phyloP scores from a whole-genome alignment of 2,888 invertebrate genomes.

The Plemyria rubiginata region DNA sequence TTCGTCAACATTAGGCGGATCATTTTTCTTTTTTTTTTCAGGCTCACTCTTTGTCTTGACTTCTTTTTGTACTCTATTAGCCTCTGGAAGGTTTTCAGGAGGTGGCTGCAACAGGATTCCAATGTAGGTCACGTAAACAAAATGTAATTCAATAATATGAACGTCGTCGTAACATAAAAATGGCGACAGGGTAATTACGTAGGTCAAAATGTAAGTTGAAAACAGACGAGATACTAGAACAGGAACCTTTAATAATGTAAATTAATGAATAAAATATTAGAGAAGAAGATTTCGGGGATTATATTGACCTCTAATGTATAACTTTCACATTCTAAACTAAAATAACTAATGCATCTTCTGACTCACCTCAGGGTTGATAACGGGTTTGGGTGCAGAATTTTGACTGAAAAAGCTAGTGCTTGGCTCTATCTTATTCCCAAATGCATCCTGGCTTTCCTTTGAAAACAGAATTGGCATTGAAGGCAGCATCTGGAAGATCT shows the following conservation, averaged over 20 bases:
- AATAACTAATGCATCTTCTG: constrained; percentile 44
- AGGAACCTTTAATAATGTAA: constrained; percentile 1
- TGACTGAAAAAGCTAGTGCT: constrained; percentile 73
- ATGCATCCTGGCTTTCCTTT: constrained; percentile 80
- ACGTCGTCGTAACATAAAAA: constrained; percentile 48
- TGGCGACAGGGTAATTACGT: constrained; percentile 55
- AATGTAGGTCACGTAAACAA: constrained; percentile 49
- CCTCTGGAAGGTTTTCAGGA: constrained; percentile 48
- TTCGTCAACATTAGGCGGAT: constrained; percentile 59
- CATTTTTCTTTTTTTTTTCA: constrained; percentile 62
- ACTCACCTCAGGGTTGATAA: constrained; percentile 69
- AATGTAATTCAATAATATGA: constrained; percentile 40
- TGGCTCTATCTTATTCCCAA: constrained; percentile 76
- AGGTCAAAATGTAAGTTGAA: constrained; percentile 32
- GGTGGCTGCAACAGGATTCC: constrained; percentile 51
- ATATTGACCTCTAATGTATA: constrained; percentile 13
- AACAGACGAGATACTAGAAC: constrained; percentile 8
- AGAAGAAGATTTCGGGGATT: constrained; percentile 1
- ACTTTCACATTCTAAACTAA: constrained; percentile 24
- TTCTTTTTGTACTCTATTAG: constrained; percentile 51
- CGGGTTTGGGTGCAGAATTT: constrained; percentile 59
- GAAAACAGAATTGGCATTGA: constrained; percentile 81
- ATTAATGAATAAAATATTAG: neutral
- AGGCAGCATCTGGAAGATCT: constrained; percentile 77
- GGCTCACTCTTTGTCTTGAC: constrained; percentile 50